Base-by-base conservation (phyloP, 2,113 vertebrate species). In the Psettodes erumei region DNA sequence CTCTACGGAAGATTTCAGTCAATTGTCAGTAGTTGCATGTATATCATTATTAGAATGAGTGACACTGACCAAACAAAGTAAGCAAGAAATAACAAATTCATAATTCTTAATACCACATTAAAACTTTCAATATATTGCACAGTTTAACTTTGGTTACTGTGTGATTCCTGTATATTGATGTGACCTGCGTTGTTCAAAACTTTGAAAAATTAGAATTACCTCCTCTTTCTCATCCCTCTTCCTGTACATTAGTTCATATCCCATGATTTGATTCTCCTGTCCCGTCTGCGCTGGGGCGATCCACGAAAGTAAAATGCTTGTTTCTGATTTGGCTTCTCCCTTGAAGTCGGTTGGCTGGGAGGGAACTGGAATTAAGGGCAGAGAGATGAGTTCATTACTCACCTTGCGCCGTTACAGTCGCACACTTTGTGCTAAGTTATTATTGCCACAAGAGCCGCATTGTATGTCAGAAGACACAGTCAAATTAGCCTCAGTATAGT, bases 281-380 rank as follows among this genome's bases (percentile, higher is more conserved):
- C 94, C 94, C 0, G 89, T 93, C 90, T 95, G 94, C 3, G 90
- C 93, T 16, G 97, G 98, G 25, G 97, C 95, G 2, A 95, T 95
- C 98, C 98, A 99, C 18, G 98, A 98, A 33, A 99, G 94, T 64
- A 99, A 88, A 86, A 99, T 96, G 58, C 97, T 99, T 0, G 98
- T 99, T 95, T 99, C 98, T 32, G 98, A 99, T 82, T 99, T 97
- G 56, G 98, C 96, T 91, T 99, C 98, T 40, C 96, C 98, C 94
- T 94, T 99, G 90, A 99, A 98, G 89, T 98, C 97, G 3, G 97
- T 35, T 1, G 98, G 96, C 60, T 99, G 98, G 75, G 97, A 96
- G 77, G 98, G 98, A 79, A 99, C 98, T 99, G 85, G 54, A 79
- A 72, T 37, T 1, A 27, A 32, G 85, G 76, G n/a, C 4, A 21